Base-by-base conservation (phyloP, 1,140 invertebrate genomes). In the Asbolus verrucosus region DNA sequence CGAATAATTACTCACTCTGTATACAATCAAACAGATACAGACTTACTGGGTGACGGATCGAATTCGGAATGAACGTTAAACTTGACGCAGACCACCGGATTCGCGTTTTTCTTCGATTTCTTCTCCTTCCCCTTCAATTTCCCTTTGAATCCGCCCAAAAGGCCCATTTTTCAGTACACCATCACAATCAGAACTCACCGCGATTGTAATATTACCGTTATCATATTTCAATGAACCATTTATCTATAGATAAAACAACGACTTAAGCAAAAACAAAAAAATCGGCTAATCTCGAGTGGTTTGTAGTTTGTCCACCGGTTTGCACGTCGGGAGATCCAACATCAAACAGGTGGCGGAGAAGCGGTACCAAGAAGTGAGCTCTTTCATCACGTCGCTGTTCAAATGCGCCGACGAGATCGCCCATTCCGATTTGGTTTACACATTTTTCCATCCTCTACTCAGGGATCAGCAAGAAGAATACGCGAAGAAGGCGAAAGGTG, bases 341-440 rank as follows among this genome's bases (percentile, higher is more conserved):
- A 94, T 96, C 9, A 93, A 95, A 75, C 93, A 94, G 81, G 96
- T 98, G 6, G 96, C 97, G 0, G 94, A 97, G 77, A 92, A 92
- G 78, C 87, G 97, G 41, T 91, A 92, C 76, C 83, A 87, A 8
- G 94, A 98, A 77, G 91, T 99, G 61, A 91, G 94, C 81, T 86
- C 88, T 68, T 98, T 98, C 83, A 85, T 99, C 1, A 85, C 89
- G 31, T 92, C 93, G 0, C 83, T 98, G 31, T 95, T 97, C 83
- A 86, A 86, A 76, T 89, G 96, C 78, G 91, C 94, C 6, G 90
- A 94, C 75, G 97, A 98, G 86, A 96, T 99, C 75, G 90, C 93
- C 0, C 94, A 98, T 85, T 97, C 94, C 24, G 94, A 97, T 83
- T 85, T 99, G 24, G 95, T 98, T 4, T 98, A 98, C 80, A 98